Conservation (phyloP, 1,140 invertebrate species). For the Apis cerana region DNA sequence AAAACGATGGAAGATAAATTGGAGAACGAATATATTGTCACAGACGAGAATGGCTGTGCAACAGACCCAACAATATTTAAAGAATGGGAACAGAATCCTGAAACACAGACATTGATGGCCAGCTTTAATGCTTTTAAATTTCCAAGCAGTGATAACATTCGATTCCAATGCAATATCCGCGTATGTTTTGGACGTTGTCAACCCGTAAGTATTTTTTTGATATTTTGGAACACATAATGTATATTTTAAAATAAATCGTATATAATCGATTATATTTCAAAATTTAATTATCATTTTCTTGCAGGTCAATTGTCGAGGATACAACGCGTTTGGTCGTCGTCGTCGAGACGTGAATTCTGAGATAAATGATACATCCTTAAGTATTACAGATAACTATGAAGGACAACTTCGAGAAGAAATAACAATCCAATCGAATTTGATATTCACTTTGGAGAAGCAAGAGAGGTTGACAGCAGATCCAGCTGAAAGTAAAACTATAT, state of each 20-base stretch:
- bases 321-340: conserved; percentile 92
- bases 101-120: conserved; percentile 90
- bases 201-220: conserved; percentile 85
- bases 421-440: conserved; percentile 94
- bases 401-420: conserved; percentile 96
- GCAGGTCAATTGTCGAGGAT: conserved; percentile 94
- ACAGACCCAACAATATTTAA: conserved; percentile 96
- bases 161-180: conserved; percentile 97
- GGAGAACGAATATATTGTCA: conserved; percentile 95
- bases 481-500: conserved; percentile 84
- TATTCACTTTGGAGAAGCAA: conserved; percentile 93
- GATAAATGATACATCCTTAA: conserved; percentile 83
- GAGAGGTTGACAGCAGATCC: conserved; percentile 83
- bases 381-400: conserved; percentile 83
- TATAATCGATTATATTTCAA: neutral
- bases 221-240: neutral
- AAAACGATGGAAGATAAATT: conserved; percentile 94
- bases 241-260: neutral
- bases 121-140: conserved; percentile 98
- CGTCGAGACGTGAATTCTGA: conserved; percentile 86
- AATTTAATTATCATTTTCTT: neutral
- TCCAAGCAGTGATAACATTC: conserved; percentile 95
- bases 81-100: conserved; percentile 94
- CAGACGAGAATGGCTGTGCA: conserved; percentile 96
- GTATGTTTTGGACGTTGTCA: conserved; percentile 97